A percentile compares a stretch with the other conserved stretches of the same genome.
These are phyloP conservation scores for Palythoa heliodiscus DNA, from an alignment of 92 coral and sea anemone genomes.

Conservation along the genomic window DNA sequence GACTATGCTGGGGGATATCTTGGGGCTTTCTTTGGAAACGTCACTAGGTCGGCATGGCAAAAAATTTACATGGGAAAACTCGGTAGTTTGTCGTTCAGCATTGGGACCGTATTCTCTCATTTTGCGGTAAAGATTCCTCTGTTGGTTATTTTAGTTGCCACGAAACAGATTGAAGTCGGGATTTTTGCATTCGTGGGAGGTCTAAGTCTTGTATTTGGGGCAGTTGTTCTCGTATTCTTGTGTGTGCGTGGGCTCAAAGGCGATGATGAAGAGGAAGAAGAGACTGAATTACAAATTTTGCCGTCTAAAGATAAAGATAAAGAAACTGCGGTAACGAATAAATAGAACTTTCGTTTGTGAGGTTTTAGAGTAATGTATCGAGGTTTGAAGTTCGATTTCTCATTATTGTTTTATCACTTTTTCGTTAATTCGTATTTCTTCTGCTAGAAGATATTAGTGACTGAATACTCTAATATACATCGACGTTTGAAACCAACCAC, in stretches of 20 bases:
- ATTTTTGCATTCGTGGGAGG: conserved; percentile 30
- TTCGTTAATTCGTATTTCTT: too few species aligned
- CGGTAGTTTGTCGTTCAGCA: conserved; percentile 47
- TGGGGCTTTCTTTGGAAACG: conserved; percentile 36
- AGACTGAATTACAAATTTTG: conserved; percentile 13
- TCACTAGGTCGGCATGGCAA: conserved; percentile 41
- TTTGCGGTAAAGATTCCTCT: conserved; percentile 36
- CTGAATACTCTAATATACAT: too few species aligned
- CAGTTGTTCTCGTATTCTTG: conserved; percentile 22
- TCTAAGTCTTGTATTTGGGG: conserved; percentile 9
- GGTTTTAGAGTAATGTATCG: not conserved
- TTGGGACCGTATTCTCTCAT: conserved; percentile 39
- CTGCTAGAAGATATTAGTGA: too few species aligned
- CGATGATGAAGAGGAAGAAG: not conserved
- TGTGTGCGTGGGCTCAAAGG: conserved; percentile 26
- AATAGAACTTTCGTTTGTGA: not conserved
- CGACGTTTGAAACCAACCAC: too few species aligned
- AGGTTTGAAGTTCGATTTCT: too few species aligned
- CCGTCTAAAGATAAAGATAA: not conserved
- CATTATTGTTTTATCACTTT: too few species aligned
- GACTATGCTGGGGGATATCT: conserved; percentile 32
- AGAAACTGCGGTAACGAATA: not conserved
- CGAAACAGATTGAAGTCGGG: conserved; percentile 39
- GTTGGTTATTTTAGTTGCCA: conserved; percentile 31
- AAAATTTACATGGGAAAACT: conserved; percentile 50